A percentile compares a stretch with the other conserved stretches of the same genome.
phyloP scores from a whole-genome alignment of 2,888 invertebrate genomes.

The Hirudinaria manillensis region DNA sequence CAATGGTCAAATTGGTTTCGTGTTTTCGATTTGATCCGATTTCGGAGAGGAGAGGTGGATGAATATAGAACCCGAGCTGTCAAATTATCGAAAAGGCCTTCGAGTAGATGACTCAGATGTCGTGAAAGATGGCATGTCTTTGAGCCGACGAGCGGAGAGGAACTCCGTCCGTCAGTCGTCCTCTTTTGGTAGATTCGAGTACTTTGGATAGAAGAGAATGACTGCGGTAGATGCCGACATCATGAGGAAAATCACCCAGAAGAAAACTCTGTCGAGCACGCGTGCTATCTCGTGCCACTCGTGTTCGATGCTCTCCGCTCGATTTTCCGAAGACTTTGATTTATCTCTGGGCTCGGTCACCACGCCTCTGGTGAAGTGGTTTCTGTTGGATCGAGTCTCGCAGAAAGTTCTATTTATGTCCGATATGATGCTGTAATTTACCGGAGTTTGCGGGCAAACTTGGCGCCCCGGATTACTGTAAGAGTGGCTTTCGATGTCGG shows the following conservation, averaged over 20 bases:
- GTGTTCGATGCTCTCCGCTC: constrained; percentile 23
- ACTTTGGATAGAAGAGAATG: constrained; percentile 39
- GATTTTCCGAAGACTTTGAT: neutral
- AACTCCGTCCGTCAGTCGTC: neutral
- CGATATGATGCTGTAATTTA: constrained; percentile 12
- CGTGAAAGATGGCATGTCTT: too few species aligned
- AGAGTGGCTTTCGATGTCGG: neutral
- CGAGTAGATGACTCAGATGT: too few species aligned
- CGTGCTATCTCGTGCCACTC: constrained; percentile 40
- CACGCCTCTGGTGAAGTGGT: constrained; percentile 6
- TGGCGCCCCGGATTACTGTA: neutral
- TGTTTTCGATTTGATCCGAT: too few species aligned
- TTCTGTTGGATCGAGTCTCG: constrained; percentile 3
- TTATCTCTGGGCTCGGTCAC: neutral
- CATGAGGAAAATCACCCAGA: constrained; percentile 39
- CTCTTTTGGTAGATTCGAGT: constrained; percentile 27
- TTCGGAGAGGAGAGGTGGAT: too few species aligned
- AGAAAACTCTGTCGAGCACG: constrained; percentile 39
- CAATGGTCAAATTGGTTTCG: too few species aligned
- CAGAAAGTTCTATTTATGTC: constrained; percentile 3
- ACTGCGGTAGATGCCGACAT: constrained; percentile 38
- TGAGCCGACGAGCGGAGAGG: too few species aligned
- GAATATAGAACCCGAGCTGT: too few species aligned
- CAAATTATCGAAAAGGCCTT: too few species aligned
- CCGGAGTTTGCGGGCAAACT: neutral